A percentile compares a stretch with the other conserved stretches of the same genome.
Evolutionary conservation across 2,797 vertebrate species (phyloP).

Genomic region (Buceros bicornis): DNA sequence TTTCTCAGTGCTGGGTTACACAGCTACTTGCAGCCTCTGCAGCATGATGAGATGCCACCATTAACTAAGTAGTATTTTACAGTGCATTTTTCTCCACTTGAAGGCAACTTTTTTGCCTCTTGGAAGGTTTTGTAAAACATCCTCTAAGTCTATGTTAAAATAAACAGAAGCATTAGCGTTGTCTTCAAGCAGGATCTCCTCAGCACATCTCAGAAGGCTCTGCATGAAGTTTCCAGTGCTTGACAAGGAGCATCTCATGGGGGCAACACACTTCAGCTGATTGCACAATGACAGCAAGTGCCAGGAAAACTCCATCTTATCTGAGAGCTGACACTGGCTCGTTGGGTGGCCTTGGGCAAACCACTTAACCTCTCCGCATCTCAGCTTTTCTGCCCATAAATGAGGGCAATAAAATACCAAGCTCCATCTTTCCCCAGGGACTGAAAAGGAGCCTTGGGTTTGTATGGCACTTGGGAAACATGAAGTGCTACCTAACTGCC

Average conservation of each 20-base stretch:
- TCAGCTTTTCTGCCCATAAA: conserved; percentile 51
- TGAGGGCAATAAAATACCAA: not conserved
- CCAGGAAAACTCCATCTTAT: conserved; percentile 42
- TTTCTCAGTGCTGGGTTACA: not conserved
- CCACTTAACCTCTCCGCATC: conserved; percentile 33
- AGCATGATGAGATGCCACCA: not conserved
- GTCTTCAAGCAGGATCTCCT: not conserved
- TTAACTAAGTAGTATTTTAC: not conserved
- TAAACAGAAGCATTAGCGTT: not conserved
- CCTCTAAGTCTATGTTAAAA: not conserved
- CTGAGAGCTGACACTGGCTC: conserved; percentile 41
- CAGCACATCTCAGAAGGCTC: not conserved
- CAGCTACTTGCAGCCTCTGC: not conserved
- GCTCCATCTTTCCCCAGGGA: not conserved
- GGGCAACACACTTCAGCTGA: not conserved
- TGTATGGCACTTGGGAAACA: not conserved
- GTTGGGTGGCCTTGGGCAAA: conserved; percentile 40
- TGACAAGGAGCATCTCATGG: not conserved
- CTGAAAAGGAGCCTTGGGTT: conserved; percentile 4
- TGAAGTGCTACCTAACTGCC: conserved; percentile 24
- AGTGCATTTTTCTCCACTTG: not conserved
- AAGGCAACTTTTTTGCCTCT: not conserved
- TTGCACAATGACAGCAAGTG: conserved; percentile 11
- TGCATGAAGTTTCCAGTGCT: not conserved
- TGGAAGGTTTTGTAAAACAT: not conserved